Evolutionary conservation across 2,888 invertebrate species (phyloP).

Genomic region (Dicyrtomina minuta): DNA sequence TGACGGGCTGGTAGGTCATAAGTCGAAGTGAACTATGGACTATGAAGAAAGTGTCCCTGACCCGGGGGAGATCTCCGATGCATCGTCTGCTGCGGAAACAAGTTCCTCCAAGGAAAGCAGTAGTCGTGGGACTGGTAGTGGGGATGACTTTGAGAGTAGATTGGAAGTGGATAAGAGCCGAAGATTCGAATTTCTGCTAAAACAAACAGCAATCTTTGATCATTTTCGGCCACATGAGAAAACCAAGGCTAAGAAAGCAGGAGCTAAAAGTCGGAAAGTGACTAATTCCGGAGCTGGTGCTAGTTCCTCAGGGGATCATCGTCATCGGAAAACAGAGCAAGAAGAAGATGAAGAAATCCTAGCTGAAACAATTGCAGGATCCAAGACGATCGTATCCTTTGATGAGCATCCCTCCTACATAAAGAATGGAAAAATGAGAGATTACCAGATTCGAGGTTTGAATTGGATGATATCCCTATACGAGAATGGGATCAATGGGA

Average conservation of each 20-base stretch:
- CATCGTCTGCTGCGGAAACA: slow-evolving; percentile 41
- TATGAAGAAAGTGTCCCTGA: slow-evolving; percentile 20
- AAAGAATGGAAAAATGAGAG: slow-evolving; percentile 90
- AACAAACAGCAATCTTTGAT: slow-evolving; percentile 59
- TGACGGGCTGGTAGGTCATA: no score
- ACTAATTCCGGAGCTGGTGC: slow-evolving; percentile 56
- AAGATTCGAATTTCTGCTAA: slow-evolving; percentile 40
- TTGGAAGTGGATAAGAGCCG: slow-evolving; percentile 38
- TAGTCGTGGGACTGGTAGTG: no score
- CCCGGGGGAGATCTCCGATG: slow-evolving; percentile 18
- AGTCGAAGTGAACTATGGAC: no score
- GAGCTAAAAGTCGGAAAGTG: slow-evolving; percentile 60
- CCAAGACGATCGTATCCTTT: slow-evolving; percentile 80
- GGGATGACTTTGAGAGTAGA: slow-evolving; percentile 39
- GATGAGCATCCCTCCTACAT: slow-evolving; percentile 88
- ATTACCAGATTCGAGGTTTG: slow-evolving; percentile 95
- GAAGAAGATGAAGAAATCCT: slow-evolving; percentile 98
- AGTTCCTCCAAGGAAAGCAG: slow-evolving; percentile 37
- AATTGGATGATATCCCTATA: slow-evolving; percentile 99
- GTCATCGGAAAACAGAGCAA: slow-evolving; percentile 97
- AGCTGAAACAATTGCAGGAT: slow-evolving; percentile 72
- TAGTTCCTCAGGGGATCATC: no score
- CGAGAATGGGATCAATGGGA: slow-evolving; percentile 96
- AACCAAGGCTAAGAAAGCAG: slow-evolving; percentile 54
- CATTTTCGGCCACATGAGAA: slow-evolving; percentile 79